These are phyloP conservation scores for Antedon mediterranea DNA, from an alignment of 53 echinoderm and acorn worm species.

Conservation along the genomic window DNA sequence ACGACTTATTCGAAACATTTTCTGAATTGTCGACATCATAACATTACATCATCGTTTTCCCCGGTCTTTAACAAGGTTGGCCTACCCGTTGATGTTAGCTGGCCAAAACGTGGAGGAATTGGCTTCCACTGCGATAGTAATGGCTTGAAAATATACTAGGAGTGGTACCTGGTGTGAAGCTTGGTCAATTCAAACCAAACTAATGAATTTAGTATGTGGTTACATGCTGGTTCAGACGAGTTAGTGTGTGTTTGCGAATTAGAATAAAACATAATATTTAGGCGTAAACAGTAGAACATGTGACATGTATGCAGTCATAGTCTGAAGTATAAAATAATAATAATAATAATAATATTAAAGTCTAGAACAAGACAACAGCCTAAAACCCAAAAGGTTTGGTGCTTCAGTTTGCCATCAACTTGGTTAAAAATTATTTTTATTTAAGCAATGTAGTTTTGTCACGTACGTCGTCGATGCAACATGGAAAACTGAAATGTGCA, in stretches of 20 bases:
- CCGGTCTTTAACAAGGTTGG: neutral
- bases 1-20: neutral
- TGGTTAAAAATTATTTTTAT: no score
- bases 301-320: no score
- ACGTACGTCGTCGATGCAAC: no score
- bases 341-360: no score
- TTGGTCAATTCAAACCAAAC: neutral
- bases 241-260: neutral
- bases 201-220: neutral
- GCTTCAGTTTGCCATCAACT: no score
- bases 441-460: no score
- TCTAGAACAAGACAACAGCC: no score
- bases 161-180: neutral
- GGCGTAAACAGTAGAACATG: no score
- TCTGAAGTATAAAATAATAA: no score
- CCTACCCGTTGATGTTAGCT: neutral
- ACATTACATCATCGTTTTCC: neutral
- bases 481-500: no score
- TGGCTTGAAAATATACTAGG: neutral
- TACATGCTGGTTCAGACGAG: neutral
- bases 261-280: neutral
- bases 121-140: neutral
- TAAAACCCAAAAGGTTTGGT: no score
- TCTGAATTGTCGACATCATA: neutral
- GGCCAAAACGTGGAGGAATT: neutral